Evolutionary conservation across 2,888 invertebrate genomes (phyloP).

Genomic region (Pedicia rivosa): DNA sequence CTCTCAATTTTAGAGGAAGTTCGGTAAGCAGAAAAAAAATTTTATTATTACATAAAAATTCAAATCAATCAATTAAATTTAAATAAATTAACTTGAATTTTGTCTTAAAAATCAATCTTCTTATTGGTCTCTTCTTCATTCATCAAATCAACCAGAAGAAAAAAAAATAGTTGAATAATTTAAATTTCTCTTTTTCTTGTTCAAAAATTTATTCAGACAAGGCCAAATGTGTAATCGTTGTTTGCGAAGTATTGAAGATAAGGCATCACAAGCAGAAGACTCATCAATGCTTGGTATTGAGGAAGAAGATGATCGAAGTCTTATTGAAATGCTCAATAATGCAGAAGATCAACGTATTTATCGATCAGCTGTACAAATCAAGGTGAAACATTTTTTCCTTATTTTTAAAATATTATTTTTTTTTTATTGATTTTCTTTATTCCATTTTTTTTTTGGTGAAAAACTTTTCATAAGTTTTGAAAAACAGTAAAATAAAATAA

Average conservation of each 20-base stretch:
- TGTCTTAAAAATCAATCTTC: too few relatives aligned
- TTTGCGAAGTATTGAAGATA: conserved; percentile 45
- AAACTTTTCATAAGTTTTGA: too few relatives aligned
- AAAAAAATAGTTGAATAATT: not conserved
- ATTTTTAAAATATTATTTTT: too few relatives aligned
- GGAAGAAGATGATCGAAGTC: conserved; percentile 52
- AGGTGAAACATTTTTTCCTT: conserved; percentile 36
- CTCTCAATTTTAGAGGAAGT: conserved; percentile 73
- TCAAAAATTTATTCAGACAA: conserved; percentile 37
- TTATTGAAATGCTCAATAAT: conserved; percentile 29
- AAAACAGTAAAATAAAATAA: too few relatives aligned
- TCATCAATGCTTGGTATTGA: conserved; percentile 51
- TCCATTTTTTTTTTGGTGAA: conserved; percentile 16
- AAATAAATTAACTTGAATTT: too few relatives aligned
- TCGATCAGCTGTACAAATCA: conserved; percentile 33
- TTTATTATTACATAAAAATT: too few relatives aligned
- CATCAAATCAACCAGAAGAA: too few relatives aligned
- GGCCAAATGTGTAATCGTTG: conserved; percentile 71
- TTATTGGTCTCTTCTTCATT: too few relatives aligned
- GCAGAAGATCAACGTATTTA: conserved; percentile 16
- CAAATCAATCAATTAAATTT: too few relatives aligned
- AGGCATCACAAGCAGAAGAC: conserved; percentile 30
- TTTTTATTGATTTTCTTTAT: conserved; percentile 15
- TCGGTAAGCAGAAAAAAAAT: too few relatives aligned
- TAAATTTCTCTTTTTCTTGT: not conserved